Conservation (phyloP, 1,140 invertebrate genomes). For the Macrobrachium rosenbergii region DNA sequence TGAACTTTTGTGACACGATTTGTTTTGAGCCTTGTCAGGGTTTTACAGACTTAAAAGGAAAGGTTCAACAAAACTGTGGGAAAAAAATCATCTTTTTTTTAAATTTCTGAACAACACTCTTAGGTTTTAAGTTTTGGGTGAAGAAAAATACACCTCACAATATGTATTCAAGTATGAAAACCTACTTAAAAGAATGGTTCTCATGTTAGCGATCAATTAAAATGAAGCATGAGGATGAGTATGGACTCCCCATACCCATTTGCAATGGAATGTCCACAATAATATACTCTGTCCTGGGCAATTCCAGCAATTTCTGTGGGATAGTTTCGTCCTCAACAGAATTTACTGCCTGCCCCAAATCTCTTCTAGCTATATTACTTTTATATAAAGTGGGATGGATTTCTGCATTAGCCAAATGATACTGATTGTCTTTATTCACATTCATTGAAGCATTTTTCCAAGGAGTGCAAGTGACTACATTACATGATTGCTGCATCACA, state of each 20-base stretch:
- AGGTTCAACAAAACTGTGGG: background rate
- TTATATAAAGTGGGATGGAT: slow-evolving; percentile 13
- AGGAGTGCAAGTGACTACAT: slow-evolving; percentile 2
- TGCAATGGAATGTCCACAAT: slow-evolving; percentile 64
- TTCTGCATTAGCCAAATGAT: background rate
- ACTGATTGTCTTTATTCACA: slow-evolving; percentile 30
- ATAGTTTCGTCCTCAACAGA: background rate
- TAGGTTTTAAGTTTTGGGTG: slow-evolving; percentile 19
- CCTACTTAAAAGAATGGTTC: slow-evolving; percentile 4
- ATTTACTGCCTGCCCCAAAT: background rate
- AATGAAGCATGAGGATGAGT: slow-evolving; percentile 62
- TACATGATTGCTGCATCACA: background rate
- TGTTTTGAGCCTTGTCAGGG: slow-evolving; percentile 41
- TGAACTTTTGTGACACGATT: background rate
- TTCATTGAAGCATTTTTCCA: slow-evolving; percentile 19
- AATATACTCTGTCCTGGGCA: slow-evolving; percentile 54
- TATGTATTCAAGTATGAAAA: background rate
- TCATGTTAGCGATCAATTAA: slow-evolving; percentile 54
- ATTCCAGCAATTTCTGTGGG: background rate
- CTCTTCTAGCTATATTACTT: background rate
- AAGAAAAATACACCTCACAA: slow-evolving; percentile 26
- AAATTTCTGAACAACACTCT: slow-evolving; percentile 2
- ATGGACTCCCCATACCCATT: slow-evolving; percentile 63
- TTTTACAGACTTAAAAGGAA: background rate
- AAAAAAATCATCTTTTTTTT: background rate